phyloP scores from a whole-genome alignment of 2,797 vertebrate genomes.

The Ctenopoma multispine region DNA sequence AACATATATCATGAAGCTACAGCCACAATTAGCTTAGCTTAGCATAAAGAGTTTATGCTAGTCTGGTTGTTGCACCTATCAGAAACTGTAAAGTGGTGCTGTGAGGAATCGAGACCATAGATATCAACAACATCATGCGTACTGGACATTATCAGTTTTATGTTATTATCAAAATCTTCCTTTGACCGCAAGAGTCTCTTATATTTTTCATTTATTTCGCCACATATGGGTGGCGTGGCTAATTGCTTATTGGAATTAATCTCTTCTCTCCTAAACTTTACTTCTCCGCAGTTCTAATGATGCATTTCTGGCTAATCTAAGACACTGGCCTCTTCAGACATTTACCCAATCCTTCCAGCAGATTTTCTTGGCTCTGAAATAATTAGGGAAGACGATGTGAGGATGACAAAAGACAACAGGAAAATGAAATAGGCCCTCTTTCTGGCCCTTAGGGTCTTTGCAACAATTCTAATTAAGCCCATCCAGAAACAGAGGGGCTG shows the following conservation, averaged over 20 bases:
- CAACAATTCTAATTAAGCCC: slow-evolving; percentile 84
- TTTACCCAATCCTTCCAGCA: slow-evolving; percentile 70
- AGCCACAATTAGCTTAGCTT: no score
- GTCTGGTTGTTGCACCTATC: no score
- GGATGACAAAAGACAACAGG: slow-evolving; percentile 82
- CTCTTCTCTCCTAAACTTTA: slow-evolving; percentile 33
- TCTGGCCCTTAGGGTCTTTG: slow-evolving; percentile 74
- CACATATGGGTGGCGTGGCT: neutral
- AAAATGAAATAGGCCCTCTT: slow-evolving; percentile 76
- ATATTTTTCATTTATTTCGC: slow-evolving; percentile 1
- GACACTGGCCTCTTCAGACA: slow-evolving; percentile 72
- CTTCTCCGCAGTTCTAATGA: slow-evolving; percentile 42
- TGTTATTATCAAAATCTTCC: neutral
- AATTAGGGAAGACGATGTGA: slow-evolving; percentile 80
- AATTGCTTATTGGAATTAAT: slow-evolving; percentile 27
- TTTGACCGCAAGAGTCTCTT: slow-evolving; percentile 1
- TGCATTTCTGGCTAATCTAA: slow-evolving; percentile 66
- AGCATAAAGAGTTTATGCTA: no score
- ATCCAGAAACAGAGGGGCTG: slow-evolving; percentile 80
- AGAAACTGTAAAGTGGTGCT: no score
- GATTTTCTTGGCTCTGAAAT: slow-evolving; percentile 77
- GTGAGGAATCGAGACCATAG: no score
- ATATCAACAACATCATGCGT: no score
- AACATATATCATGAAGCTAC: no score
- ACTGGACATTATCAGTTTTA: no score